A percentile compares a stretch with the other conserved stretches of the same genome.
phyloP scores from a whole-genome alignment of 2,113 vertebrate genomes.

The Myotis davidii region DNA sequence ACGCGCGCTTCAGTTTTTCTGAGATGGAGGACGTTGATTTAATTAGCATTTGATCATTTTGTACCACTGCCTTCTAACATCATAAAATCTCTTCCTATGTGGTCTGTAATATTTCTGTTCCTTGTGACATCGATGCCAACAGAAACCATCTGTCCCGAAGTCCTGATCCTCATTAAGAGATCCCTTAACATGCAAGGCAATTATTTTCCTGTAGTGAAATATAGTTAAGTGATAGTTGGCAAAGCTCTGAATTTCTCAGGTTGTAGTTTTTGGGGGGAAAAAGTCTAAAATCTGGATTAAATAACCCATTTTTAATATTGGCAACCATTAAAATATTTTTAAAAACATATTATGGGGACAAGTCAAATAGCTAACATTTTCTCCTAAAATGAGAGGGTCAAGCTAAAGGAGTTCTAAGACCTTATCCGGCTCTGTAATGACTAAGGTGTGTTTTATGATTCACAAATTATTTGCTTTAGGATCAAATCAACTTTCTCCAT shows the following conservation, averaged over 20 bases:
- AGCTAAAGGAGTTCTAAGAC: not conserved
- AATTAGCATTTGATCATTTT: not conserved
- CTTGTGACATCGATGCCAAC: not conserved
- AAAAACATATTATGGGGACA: not conserved
- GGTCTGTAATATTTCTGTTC: not conserved
- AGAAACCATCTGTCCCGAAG: not conserved
- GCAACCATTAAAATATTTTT: not conserved
- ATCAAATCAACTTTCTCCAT: not conserved
- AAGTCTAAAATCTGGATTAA: not conserved
- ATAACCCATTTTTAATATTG: not conserved
- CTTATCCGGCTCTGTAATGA: not conserved
- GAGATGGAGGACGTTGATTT: not conserved
- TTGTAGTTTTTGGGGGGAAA: not conserved
- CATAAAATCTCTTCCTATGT: not conserved
- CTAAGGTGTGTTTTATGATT: not conserved
- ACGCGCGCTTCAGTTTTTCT: not conserved
- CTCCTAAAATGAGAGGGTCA: not conserved
- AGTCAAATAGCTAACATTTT: not conserved
- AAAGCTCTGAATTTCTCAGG: not conserved
- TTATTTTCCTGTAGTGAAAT: not conserved
- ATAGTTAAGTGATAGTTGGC: conserved; percentile 9
- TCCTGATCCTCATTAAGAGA: not conserved
- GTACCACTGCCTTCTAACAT: not conserved
- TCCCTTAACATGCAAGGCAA: not conserved
- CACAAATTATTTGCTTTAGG: not conserved